phyloP scores from a whole-genome alignment of 2,113 vertebrate species.

The Crocuta crocuta region DNA sequence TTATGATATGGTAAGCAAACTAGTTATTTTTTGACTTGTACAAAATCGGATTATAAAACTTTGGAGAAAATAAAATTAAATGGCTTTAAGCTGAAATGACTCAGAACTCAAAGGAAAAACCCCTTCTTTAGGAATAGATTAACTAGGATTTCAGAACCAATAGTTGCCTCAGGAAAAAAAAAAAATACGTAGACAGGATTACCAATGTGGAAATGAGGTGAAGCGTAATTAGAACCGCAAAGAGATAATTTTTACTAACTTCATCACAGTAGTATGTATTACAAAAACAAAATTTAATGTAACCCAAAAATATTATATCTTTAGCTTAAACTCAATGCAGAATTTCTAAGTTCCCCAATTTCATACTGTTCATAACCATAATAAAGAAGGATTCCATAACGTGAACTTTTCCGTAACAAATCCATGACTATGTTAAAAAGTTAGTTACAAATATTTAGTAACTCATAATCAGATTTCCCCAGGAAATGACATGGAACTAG shows the following conservation, averaged over 20 bases:
- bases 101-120: background rate
- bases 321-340: constrained; percentile 10
- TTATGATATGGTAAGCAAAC: background rate
- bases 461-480: background rate
- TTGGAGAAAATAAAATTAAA: background rate
- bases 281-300: constrained; percentile 8
- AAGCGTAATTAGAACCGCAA: background rate
- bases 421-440: background rate
- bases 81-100: constrained; percentile 32
- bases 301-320: constrained; percentile 31
- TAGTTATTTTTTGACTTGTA: background rate
- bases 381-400: background rate
- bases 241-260: background rate
- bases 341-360: constrained; percentile 20
- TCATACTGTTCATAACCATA: background rate
- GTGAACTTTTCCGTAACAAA: background rate
- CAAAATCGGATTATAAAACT: background rate
- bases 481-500: background rate
- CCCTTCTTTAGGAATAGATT: background rate
- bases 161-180: background rate
- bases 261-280: background rate
- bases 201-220: background rate
- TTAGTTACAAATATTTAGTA: background rate
- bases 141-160: constrained; percentile 2
- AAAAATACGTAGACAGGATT: background rate